Base-by-base conservation (phyloP, 2,113 vertebrate species). In the Panthera uncia region DNA sequence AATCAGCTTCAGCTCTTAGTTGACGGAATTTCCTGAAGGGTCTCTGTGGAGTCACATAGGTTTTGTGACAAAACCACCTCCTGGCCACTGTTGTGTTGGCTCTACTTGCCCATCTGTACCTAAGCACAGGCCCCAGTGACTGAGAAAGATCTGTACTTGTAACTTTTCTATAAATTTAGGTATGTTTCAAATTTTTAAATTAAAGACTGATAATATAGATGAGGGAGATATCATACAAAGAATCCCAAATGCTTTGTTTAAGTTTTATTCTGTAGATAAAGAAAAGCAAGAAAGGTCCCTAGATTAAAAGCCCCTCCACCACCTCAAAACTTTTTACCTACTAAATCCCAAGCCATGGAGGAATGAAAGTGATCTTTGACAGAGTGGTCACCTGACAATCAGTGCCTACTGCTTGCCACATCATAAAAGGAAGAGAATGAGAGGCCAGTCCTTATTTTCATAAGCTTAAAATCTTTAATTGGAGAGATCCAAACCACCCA, bases 1-100 rank as follows among this genome's bases (percentile, higher is more conserved):
- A 81, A 99, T 99, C 84, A 99, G 99, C 97, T 99, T 99, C 84
- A 99, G 97, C 98, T 99, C 99, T 98, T 99, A 99, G 98, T 99
- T 99, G 31, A 99, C 98, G 65, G 33, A 99, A 99, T 97, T 99
- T 99, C 99, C 99, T 99, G 57, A 99, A 99, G 71, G 99, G 99
- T 78, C 99, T 99, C 45, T 99, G 98, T 48, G 99, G 99, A 88
- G 99, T 99, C 98, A 99, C 99, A 13, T 99, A 99, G 0, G 99
- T 99, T 99, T 99, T 99, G 71, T 99, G 98, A 98, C 99, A 99
- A 95, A 99, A 99, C 99, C 99, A 99, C 93, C 98, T 99, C 97
- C 98, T 98, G 97, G 99, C 52, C 68, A 94, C 85, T 27, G 86
- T n/a, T 61, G 55, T 78, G 13, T 48, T 81, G 80, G 76, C n/a